Base-by-base conservation (phyloP, 2,888 invertebrate genomes). In the Sceliomorpha sp. region DNA sequence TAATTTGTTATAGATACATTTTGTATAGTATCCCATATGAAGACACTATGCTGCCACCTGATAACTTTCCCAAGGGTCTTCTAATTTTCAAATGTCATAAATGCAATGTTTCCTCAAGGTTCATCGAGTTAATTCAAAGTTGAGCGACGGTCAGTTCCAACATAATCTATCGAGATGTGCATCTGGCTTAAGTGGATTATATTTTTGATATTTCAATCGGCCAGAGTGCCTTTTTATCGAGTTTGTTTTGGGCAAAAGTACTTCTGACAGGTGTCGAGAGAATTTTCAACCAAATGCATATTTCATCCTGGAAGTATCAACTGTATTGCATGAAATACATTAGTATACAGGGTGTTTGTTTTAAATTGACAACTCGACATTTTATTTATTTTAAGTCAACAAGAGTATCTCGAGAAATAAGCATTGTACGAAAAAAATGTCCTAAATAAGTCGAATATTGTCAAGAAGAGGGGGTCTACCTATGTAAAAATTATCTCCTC, bases 141-240 rank as follows among this genome's bases (percentile, higher is more conserved):
- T 50, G 70, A 44, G 58, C 72, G 70, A 77, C 79, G 86, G 84
- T 84, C 86, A 86, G 81, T 77, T 79, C 84, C 81, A 78, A 77
- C 75, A 77, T 81, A 77, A 85, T 83, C 82, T 82, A 85, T 83
- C 78, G 78, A 75, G 58, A 58, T 73, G 80, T 76, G 72, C 50
- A 59, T 72, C 76, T 76, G 76, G 81, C 83, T 85, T 85, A 82
- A 86, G 84, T 83, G 83, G 84, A 86, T 86, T 86, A 86, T 85
- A 84, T 85, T n/a, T n/a, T 86, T 83, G 85, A 84, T 86, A 84
- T 85, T 84, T 83, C 85, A 85, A 85, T 85, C 85, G 81, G 74
- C 78, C 74, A 80, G 85, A 86, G 84, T 86, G 84, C 81, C 81
- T 82, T 86, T 85, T 86, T 86, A 85, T 86, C 83, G 82, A 77